Evolutionary conservation across 2,888 invertebrate species (phyloP).

Genomic region (Petrophora chlorosata): DNA sequence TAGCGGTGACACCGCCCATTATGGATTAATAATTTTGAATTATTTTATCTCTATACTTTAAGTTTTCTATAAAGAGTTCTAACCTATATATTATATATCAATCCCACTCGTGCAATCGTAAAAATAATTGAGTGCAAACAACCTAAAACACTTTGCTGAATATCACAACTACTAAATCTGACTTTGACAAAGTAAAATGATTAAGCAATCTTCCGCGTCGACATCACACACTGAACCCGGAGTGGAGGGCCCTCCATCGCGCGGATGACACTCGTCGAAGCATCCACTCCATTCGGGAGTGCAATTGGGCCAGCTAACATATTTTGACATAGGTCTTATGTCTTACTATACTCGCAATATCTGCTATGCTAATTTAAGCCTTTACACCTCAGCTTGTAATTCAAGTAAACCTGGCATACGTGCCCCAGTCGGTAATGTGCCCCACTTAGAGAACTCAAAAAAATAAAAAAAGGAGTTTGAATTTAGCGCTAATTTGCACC

Average conservation of each 20-base stretch:
- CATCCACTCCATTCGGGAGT: conserved; percentile 45
- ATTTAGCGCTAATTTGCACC: no score
- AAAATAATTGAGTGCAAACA: no score
- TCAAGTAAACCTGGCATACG: no score
- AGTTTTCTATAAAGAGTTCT: no score
- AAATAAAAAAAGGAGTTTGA: no score
- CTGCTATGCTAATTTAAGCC: conserved; percentile 5
- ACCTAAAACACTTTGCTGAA: neutral
- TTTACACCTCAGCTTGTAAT: neutral
- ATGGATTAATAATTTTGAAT: no score
- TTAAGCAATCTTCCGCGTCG: conserved; percentile 27
- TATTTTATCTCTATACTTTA: no score
- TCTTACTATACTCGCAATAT: conserved; percentile 17
- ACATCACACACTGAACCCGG: conserved; percentile 29
- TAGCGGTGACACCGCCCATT: no score
- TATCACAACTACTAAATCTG: no score
- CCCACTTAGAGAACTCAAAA: no score
- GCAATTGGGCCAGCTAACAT: conserved; percentile 42
- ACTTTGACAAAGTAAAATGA: conserved; percentile 18
- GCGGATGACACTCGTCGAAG: conserved; percentile 53
- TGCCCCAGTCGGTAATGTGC: neutral
- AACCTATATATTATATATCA: no score
- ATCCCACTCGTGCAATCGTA: no score
- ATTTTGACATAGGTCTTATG: conserved; percentile 35
- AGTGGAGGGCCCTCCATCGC: conserved; percentile 43